Base-by-base conservation (phyloP, 2,797 vertebrate genomes). In the Pterois miles region DNA sequence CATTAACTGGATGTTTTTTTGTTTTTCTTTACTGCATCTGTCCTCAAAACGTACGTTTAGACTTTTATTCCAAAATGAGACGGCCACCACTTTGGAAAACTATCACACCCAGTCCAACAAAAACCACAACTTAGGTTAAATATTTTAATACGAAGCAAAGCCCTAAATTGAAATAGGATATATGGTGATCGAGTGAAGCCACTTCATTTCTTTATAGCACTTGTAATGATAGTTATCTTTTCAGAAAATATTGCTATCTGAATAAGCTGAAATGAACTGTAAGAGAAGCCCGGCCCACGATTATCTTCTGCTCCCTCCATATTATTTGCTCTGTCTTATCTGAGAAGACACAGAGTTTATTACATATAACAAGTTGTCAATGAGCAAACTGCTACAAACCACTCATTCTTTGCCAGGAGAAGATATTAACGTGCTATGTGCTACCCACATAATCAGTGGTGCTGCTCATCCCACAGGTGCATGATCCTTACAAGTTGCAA, bases 61-160 rank as follows among this genome's bases (percentile, higher is more conserved):
- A 59, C 22, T 81, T 57, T 75, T 20, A 76, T 74, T 74, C 25
- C 27, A 63, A 75, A 60, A 62, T 46, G 4, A 57, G 2, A 34
- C 1, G 23, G 3, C 12, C 20, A 31, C 52, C 23, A n/a, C 22
- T 12, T 36, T 2, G n/a, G 50, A 9, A 16, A 29, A 63, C 64
- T 7, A 56, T n/a, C 29, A 65, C 31, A 9, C 27, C 8, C 4
- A 40, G 31, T 76, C 7, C 12, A 70, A 69, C 68, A 71, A 50
- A 71, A 65, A 57, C 4, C 38, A 54, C 25, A 36, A 69, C 6
- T 50, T n/a, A 23, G 10, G 23, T 22, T 6, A 43, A 43, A 5
- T 18, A 50, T 57, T 69, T 40, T 14, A 38, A 54, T 22, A 58
- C 9, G 14, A 60, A 65, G 36, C 54, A 65, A 18, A 65, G 20